These are phyloP conservation scores for Lagocephalus sceleratus DNA, from an alignment of 2,797 vertebrate species.

Conservation along the genomic window DNA sequence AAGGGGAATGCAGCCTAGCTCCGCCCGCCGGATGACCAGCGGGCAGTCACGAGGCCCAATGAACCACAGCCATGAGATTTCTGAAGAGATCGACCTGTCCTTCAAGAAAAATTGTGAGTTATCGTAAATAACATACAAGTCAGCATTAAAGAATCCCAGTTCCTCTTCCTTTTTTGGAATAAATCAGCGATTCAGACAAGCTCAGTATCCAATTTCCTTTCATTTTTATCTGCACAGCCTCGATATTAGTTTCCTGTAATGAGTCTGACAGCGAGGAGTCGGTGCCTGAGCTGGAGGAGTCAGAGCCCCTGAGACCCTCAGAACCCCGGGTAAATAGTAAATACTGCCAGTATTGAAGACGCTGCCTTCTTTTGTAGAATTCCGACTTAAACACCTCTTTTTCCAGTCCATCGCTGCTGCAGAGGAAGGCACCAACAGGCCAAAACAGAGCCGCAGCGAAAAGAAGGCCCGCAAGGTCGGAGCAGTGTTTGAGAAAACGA, in stretches of 20 bases:
- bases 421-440: conserved; percentile 86
- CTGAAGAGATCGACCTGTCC: conserved; percentile 63
- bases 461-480: conserved; percentile 96
- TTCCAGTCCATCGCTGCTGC: conserved; percentile 76
- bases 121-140: conserved; percentile 2
- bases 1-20: conserved; percentile 62
- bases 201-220: conserved; percentile 4
- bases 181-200: not conserved
- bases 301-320: conserved; percentile 73
- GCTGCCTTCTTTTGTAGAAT: not conserved
- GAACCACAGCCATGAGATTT: conserved; percentile 75
- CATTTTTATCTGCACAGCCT: conserved; percentile 35
- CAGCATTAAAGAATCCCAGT: conserved; percentile 7
- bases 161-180: not conserved
- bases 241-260: conserved; percentile 80
- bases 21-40: conserved; percentile 40
- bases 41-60: conserved; percentile 63
- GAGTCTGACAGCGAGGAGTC: conserved; percentile 92
- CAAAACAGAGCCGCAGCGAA: conserved; percentile 96
- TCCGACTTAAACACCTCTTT: not conserved
- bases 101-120: conserved; percentile 76
- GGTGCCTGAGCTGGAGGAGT: conserved; percentile 86
- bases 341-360: not conserved
- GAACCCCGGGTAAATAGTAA: conserved; percentile 82
- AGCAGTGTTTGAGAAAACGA: conserved; percentile 1